Base-by-base conservation (phyloP, 1,140 invertebrate genomes). In the Drosophila sturtevanti region DNA sequence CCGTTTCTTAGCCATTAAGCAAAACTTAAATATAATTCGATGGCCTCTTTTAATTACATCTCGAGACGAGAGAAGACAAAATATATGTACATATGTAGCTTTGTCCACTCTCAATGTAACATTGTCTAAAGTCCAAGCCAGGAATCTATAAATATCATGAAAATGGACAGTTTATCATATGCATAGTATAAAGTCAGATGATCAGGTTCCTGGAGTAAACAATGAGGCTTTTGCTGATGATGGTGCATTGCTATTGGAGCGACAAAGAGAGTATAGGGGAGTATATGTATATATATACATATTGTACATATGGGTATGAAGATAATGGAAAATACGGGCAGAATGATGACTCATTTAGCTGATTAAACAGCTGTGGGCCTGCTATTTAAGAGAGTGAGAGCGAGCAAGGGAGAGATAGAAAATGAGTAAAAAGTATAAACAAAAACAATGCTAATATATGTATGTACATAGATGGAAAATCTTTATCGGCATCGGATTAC, bases 381-480 rank as follows among this genome's bases (percentile, higher is more conserved):
- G 4, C 35, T 62, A 24, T 54, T 67, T 31, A 48, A 21, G 9
- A 11, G 16, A 35, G 34, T 1, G 34, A 35, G 34, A 2, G 34
- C 0, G 34, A 35, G 31, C 9, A 7, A 9, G 31, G 1, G 14
- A 7, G 2, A 48, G 41, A 21, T 7, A 11, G 14, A 44, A 77
- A 86, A 73, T 75, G 68, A 54, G 48, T 31, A 64, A 72, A 59
- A 35, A 66, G 35, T 64, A 78, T 61, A 77, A 75, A 70, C 71
- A 79, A 81, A 35, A 72, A 77, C 73, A 85, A 86, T 61, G 56
- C 16, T 16, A 34, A 31, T n/a, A n/a, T n/a, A n/a, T n/a, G n/a
- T n/a, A n/a, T n/a, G n/a, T n/a, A n/a, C n/a, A n/a, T 68, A 52
- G 51, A 10, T 62, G 44, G 37, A 58, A 56, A 21, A 48, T 21